phyloP scores from a whole-genome alignment of 92 coral and sea anemone species.

The Hydrozoanthus gracilis region DNA sequence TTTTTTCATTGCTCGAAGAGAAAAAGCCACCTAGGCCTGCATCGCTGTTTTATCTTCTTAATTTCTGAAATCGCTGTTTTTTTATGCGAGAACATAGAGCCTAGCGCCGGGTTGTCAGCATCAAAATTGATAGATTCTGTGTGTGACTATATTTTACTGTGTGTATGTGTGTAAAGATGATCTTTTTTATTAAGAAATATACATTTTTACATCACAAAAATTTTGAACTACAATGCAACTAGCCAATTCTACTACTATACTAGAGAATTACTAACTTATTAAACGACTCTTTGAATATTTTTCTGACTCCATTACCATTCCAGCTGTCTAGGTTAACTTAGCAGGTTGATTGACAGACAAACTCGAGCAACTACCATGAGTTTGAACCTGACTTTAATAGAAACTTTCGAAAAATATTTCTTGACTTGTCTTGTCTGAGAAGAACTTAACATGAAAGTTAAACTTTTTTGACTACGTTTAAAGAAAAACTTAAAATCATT shows the following conservation, averaged over 20 bases:
- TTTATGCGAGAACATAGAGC: neutral
- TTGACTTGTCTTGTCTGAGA: neutral
- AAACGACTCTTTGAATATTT: neutral
- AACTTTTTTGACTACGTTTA: neutral
- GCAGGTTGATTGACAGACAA: neutral
- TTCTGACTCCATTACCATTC: neutral
- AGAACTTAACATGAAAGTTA: neutral
- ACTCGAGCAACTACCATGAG: neutral
- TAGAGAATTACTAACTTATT: neutral
- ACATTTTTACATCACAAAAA: neutral
- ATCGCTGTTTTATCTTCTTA: no score
- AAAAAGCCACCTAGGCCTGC: neutral
- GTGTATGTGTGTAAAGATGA: neutral
- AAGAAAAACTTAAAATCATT: neutral
- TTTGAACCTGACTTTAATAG: neutral
- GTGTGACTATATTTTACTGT: neutral
- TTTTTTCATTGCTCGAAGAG: neutral
- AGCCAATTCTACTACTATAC: neutral
- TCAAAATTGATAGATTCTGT: neutral
- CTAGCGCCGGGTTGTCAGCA: neutral
- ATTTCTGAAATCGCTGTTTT: no score
- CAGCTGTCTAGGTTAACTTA: neutral
- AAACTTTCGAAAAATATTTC: neutral
- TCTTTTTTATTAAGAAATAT: neutral
- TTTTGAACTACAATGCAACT: neutral